Evolutionary conservation across 2,113 vertebrate species (phyloP).

Genomic region (Struthidea cinerea): DNA sequence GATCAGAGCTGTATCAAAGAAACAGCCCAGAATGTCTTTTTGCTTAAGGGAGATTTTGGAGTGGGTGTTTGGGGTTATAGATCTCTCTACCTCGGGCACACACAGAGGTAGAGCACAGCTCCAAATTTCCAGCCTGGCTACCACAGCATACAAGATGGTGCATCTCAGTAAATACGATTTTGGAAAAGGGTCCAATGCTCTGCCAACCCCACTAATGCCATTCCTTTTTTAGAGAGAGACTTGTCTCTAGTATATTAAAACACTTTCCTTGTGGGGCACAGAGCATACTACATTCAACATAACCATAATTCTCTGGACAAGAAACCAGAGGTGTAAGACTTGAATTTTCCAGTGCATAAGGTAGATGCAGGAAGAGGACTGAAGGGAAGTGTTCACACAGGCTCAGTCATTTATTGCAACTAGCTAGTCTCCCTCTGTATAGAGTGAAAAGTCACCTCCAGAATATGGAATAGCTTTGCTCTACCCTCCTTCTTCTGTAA

Average conservation of each 20-base stretch:
- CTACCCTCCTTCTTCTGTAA: background rate
- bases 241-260: background rate
- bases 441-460: background rate
- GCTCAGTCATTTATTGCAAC: background rate
- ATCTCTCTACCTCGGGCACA: background rate
- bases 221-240: background rate
- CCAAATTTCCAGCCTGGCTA: background rate
- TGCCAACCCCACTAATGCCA: background rate
- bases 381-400: background rate
- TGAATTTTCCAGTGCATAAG: background rate
- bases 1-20: background rate
- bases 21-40: background rate
- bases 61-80: background rate
- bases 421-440: background rate
- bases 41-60: background rate
- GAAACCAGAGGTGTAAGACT: background rate
- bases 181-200: background rate
- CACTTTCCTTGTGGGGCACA: background rate
- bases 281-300: background rate
- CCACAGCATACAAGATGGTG: background rate
- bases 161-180: background rate
- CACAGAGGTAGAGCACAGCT: background rate
- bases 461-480: background rate
- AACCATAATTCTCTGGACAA: background rate
- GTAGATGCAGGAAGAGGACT: background rate